phyloP scores from a whole-genome alignment of 2,113 vertebrate species.

The Aix galericulata region DNA sequence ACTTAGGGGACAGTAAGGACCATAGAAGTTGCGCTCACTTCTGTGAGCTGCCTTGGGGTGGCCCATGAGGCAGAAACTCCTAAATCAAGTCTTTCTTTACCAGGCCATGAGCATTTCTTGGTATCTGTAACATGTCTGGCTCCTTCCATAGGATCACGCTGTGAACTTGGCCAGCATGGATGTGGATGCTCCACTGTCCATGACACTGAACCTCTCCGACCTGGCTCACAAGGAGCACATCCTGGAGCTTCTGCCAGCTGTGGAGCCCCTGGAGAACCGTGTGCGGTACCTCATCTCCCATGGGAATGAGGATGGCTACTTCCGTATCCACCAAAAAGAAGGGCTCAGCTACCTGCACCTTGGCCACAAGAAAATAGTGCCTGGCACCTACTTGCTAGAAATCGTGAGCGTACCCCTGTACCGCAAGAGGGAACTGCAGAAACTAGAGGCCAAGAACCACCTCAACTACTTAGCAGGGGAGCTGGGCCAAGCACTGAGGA shows the following conservation, averaged over 20 bases:
- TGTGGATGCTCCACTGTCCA: constrained; percentile 81
- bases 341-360: constrained; percentile 88
- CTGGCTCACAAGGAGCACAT: constrained; percentile 86
- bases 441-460: constrained; percentile 84
- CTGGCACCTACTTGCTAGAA: constrained; percentile 86
- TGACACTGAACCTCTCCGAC: constrained; percentile 81
- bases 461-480: constrained; percentile 85
- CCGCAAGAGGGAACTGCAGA: constrained; percentile 79
- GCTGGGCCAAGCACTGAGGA: constrained; percentile 84
- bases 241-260: constrained; percentile 86
- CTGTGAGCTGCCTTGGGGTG: neutral
- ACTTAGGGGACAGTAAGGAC: neutral
- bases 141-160: constrained; percentile 20
- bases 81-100: too few species aligned
- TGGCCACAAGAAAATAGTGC: constrained; percentile 73
- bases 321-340: constrained; percentile 84
- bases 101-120: neutral
- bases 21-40: accelerated
- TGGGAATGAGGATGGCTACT: constrained; percentile 83
- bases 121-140: neutral
- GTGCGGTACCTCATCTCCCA: constrained; percentile 85
- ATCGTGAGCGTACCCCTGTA: constrained; percentile 85
- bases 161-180: constrained; percentile 91
- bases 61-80: neutral
- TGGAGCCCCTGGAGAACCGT: constrained; percentile 83